Evolutionary conservation across 2,113 vertebrate species (phyloP).

Genomic region (Syngnathus scovelli): DNA sequence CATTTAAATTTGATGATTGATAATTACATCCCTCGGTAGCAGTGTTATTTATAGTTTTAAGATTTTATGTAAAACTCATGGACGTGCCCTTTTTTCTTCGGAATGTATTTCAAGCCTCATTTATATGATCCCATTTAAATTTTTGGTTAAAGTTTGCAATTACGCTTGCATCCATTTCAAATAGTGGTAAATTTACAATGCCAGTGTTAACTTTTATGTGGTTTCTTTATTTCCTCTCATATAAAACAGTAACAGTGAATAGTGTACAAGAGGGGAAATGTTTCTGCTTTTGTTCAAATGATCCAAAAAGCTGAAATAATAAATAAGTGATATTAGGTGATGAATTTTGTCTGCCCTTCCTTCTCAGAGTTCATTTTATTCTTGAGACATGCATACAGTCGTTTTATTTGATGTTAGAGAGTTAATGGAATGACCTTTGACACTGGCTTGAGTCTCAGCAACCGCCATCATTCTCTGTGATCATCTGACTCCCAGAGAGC

Average conservation of each 20-base stretch:
- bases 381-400: conserved; percentile 16
- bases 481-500: conserved; percentile 57
- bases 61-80: background rate
- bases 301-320: background rate
- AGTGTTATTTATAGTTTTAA: background rate
- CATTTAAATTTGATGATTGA: background rate
- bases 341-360: conserved; percentile 1
- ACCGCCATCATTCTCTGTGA: conserved; percentile 57
- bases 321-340: background rate
- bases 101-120: background rate
- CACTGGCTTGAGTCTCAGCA: conserved; percentile 47
- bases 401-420: conserved; percentile 37
- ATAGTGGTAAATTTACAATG: background rate
- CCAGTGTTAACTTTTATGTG: background rate
- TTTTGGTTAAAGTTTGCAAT: background rate
- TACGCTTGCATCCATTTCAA: background rate
- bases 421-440: conserved; percentile 56
- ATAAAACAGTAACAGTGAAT: background rate
- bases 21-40: background rate
- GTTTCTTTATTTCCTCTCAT: background rate
- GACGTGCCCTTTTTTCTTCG: background rate
- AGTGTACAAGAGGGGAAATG: background rate
- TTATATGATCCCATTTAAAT: background rate
- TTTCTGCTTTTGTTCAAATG: background rate
- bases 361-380: conserved; percentile 18